These are phyloP conservation scores for Himantopus leucocephalus DNA, from an alignment of 2,113 vertebrate species.

Conservation along the genomic window DNA sequence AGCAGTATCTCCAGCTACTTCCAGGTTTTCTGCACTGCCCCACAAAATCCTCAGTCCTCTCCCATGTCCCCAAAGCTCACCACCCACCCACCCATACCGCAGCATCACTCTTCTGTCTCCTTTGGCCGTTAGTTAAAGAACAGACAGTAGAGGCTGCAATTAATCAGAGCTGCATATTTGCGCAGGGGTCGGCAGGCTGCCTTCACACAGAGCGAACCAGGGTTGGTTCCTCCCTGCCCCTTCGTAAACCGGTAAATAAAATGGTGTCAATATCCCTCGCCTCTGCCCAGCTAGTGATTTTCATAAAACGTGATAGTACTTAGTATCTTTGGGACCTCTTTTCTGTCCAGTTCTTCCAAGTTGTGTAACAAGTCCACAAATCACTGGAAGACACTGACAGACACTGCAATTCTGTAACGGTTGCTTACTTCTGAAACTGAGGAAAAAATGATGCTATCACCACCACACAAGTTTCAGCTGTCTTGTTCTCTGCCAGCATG, in stretches of 20 bases:
- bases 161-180: background rate
- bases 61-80: background rate
- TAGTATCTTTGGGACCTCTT: background rate
- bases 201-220: accelerated
- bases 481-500: background rate
- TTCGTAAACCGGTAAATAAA: background rate
- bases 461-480: background rate
- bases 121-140: background rate
- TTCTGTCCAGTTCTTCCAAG: background rate
- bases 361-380: background rate
- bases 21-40: background rate
- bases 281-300: background rate
- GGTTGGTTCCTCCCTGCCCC: background rate
- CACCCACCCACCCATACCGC: background rate
- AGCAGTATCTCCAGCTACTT: background rate
- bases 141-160: background rate
- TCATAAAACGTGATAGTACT: background rate
- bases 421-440: background rate
- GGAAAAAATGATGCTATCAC: accelerated
- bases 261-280: background rate
- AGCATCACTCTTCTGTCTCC: background rate
- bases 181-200: background rate
- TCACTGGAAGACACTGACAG: background rate
- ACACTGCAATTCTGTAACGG: background rate
- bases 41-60: background rate